Percentiles rank a stretch among this genome's conserved stretches.
These are phyloP conservation scores for Leucopternis melanops DNA, from an alignment of 2,113 vertebrate species.

Conservation along the genomic window DNA sequence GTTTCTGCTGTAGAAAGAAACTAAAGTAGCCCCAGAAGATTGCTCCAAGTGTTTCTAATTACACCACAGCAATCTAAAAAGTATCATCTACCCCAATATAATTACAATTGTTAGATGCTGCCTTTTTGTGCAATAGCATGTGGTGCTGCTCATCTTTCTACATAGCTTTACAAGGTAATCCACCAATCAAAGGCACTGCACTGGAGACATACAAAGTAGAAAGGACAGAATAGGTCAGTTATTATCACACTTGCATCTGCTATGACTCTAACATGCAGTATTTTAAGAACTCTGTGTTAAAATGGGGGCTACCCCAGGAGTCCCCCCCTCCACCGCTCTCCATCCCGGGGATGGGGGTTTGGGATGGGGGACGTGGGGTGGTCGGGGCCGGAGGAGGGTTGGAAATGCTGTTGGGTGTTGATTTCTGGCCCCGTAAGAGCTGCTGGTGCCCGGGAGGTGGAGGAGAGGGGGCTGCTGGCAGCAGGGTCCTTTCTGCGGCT, in stretches of 20 bases:
- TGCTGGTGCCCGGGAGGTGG: rapidly evolving
- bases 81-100: neutral
- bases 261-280: neutral
- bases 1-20: neutral
- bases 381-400: neutral
- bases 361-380: rapidly evolving
- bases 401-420: neutral
- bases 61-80: neutral
- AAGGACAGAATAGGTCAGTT: neutral
- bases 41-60: neutral
- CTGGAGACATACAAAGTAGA: neutral
- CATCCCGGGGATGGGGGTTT: neutral
- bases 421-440: neutral
- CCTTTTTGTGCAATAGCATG: neutral
- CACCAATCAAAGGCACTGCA: neutral
- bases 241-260: neutral
- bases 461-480: neutral
- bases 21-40: neutral
- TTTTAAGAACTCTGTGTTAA: neutral
- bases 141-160: neutral
- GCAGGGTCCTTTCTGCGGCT: neutral
- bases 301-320: neutral
- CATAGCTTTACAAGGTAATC: neutral
- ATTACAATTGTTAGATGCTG: neutral
- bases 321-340: rapidly evolving